Conservation (phyloP, 2,797 vertebrate genomes). For the Bryconaethiops microstoma region DNA sequence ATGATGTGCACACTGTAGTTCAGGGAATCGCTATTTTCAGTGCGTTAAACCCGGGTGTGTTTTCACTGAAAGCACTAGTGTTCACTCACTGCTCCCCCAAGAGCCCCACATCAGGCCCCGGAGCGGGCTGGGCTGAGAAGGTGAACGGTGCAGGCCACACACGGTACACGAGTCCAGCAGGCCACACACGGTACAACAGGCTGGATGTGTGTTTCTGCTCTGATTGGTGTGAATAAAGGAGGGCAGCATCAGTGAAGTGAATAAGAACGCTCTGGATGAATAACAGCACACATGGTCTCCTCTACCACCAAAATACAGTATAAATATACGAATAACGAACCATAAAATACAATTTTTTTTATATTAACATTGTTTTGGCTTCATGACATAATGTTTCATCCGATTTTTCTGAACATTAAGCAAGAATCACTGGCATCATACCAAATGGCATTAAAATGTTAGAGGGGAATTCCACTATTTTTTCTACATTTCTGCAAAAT, state of each 20-base stretch:
- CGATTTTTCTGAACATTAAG: background rate
- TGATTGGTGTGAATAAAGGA: constrained; percentile 56
- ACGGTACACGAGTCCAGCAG: constrained; percentile 39
- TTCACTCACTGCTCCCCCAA: background rate
- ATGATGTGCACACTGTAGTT: too few species aligned
- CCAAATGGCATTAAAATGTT: too few species aligned
- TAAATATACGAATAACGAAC: background rate
- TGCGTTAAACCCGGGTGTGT: constrained; percentile 6
- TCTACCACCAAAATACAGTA: background rate
- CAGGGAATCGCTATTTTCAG: background rate
- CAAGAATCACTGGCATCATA: too few species aligned
- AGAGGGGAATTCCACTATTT: too few species aligned
- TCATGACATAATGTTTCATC: background rate
- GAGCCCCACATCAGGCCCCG: background rate
- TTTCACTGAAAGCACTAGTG: background rate
- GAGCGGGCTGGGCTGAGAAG: constrained; percentile 22
- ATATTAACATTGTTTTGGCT: background rate
- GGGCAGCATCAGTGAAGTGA: background rate
- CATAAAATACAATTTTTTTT: too few species aligned
- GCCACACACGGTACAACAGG: constrained; percentile 29
- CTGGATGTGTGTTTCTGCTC: constrained; percentile 51
- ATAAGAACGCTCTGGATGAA: background rate
- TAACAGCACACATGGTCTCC: background rate
- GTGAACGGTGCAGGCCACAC: constrained; percentile 29
- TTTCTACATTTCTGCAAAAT: too few species aligned